Evolutionary conservation across 2,888 invertebrate species (phyloP), one percentile per base, ranked within the genome.

Genomic region (Macaria notata): DNA sequence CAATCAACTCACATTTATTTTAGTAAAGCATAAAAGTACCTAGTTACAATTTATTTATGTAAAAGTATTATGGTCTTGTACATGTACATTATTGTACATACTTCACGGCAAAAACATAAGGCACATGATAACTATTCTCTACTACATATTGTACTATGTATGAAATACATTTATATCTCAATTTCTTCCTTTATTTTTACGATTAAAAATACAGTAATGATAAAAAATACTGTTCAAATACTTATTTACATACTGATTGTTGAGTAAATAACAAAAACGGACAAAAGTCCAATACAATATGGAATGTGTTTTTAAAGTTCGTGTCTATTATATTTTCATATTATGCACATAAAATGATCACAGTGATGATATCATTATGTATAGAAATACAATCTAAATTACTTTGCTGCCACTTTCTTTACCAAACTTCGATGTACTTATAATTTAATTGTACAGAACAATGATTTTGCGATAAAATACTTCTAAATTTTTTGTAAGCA

Each of bases 21-120:
- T 70, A 68, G 68, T 78, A 78, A 79, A 78, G 78, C 79, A 73
- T 78, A 75, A 73, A 78, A 78, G 78, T 78, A 73, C 77, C 74
- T 73, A 65, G 54, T 61, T 72, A 73, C 73, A 73, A 68, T 49
- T 56, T 45, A 58, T 41, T 31, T 49, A 55, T 47, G 19, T 51
- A 46, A 9, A 46, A 46, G 45, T 56, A 71, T 54, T 56, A 61
- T 61, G 61, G 66, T 73, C 72, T 73, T 74, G 69, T 74, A 19
- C 19, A 19, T 19, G 19, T 19, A 19, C 19, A 19, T 19, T 19
- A 19, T 19, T 19, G 19, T 19, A 73, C 68, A 68, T 74, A 72
- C 68, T 73, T 72, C 64, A 69, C 42, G 65, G 73, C 69, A 69
- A 73, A 61, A 62, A 56, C n/a, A 47, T 66, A 69, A 66, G 67